Base-by-base conservation (phyloP, 2,888 invertebrate genomes). In the Achlya flavicornis region DNA sequence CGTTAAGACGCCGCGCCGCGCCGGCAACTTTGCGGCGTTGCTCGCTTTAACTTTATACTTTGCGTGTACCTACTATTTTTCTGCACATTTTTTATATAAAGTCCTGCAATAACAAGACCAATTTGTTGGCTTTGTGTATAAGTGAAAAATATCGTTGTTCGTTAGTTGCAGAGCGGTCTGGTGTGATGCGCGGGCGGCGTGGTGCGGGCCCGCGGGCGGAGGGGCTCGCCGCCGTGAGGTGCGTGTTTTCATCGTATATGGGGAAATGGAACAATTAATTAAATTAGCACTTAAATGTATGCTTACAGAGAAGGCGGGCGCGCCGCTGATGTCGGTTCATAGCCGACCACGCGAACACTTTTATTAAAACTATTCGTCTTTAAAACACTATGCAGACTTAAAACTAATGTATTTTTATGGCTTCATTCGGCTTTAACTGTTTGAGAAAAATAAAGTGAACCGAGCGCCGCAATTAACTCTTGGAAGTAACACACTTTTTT, bases 201-300 rank as follows among this genome's bases (percentile, higher is more conserved):
- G 57, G 10, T 11, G 38, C 7, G 63, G 59, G 69, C 63, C 64
- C 61, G 66, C 61, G 65, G 38, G 61, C 69, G 57, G 63, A 57
- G 69, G 62, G 68, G 69, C 65, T 57, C 38, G 68, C 48, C 64
- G 64, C 48, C 64, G 64, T 58, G 68, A 46, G 66, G 74, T 78
- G 81, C 80, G 81, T 83, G 82, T 77, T 77, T 63, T 71, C 75
- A 63, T 66, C 68, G 81, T 86, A 85, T 88, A 77, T 88, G 83
- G 89, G 89, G 85, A 89, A 90, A 89, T 88, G 86, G 87, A 80
- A 85, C 90, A 86, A 92, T 92, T 92, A 91, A 92, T 93, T 91
- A 89, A 90, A 90, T 91, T 89, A 91, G 87, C 87, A 89, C 86
- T 88, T 85, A 86, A 91, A 87, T 85, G 85, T 82, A 80, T 80